These are phyloP conservation scores for Nautilus pompilius DNA, from an alignment of 1,140 invertebrate species.

Conservation along the genomic window DNA sequence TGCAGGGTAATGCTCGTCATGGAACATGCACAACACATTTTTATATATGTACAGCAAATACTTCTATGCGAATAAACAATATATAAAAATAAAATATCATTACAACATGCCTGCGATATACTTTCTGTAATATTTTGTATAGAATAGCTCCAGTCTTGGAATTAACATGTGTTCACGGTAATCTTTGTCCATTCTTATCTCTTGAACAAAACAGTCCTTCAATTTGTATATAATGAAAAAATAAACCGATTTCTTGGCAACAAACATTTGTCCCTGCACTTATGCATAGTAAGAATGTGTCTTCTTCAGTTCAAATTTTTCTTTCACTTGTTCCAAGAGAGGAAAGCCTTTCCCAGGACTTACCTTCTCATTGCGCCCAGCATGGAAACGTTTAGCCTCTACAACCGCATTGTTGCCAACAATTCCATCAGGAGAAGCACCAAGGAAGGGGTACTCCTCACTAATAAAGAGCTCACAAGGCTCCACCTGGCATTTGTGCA, in stretches of 20 bases:
- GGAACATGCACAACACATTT: too few relatives aligned
- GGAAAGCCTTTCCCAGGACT: not conserved
- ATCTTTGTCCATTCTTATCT: too few relatives aligned
- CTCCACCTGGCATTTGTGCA: too few relatives aligned
- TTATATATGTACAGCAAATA: too few relatives aligned
- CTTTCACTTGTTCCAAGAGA: not conserved
- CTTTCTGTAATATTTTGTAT: too few relatives aligned
- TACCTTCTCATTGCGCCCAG: conserved; percentile 8
- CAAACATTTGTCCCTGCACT: conserved; percentile 12
- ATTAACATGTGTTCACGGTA: too few relatives aligned
- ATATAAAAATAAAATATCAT: too few relatives aligned
- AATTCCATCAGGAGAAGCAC: conserved; percentile 13
- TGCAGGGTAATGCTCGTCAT: too few relatives aligned
- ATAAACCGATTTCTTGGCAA: conserved; percentile 1
- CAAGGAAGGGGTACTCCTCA: conserved; percentile 7
- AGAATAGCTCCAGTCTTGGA: too few relatives aligned
- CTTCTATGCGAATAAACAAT: too few relatives aligned
- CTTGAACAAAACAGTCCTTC: too few relatives aligned
- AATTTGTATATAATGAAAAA: conserved; percentile 11
- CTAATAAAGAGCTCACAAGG: conserved; percentile 7
- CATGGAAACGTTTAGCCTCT: conserved; percentile 18
- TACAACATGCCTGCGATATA: too few relatives aligned
- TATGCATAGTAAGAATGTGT: conserved; percentile 8
- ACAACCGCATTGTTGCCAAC: conserved; percentile 3
- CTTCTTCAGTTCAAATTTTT: not conserved